Evolutionary conservation across 2,888 invertebrate genomes (phyloP).

Genomic region (Calliscelio sp.): DNA sequence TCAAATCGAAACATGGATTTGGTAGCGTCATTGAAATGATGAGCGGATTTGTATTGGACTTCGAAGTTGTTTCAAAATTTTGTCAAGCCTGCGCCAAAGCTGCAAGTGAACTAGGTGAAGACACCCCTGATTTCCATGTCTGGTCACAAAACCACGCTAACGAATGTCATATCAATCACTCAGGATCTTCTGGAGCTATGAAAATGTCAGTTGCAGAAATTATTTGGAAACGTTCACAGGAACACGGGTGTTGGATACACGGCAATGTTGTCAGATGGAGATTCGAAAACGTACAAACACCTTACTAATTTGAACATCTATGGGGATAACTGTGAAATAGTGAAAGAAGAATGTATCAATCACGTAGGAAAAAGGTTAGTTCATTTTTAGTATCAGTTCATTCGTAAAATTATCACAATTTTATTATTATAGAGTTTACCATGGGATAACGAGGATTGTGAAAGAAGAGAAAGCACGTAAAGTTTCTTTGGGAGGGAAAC

Average conservation of each 20-base stretch:
- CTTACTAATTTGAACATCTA: neutral
- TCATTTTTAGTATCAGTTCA: conserved; percentile 7
- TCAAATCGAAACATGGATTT: conserved; percentile 71
- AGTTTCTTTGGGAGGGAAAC: conserved; percentile 50
- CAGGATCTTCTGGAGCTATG: neutral
- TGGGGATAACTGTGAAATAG: neutral
- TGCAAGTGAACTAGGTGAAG: conserved; percentile 26
- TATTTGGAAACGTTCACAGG: neutral
- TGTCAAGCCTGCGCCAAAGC: conserved; percentile 67
- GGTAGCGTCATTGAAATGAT: conserved; percentile 64
- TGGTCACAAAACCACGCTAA: conserved; percentile 68
- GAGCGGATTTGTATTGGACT: conserved; percentile 70
- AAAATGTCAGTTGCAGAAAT: neutral
- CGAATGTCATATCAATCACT: neutral
- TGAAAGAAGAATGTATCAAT: conserved; percentile 52
- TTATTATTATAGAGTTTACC: conserved; percentile 36
- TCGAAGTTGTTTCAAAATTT: conserved; percentile 65
- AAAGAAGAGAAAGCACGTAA: conserved; percentile 45
- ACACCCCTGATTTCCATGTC: conserved; percentile 59
- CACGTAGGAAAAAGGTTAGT: conserved; percentile 30
- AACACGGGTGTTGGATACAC: neutral
- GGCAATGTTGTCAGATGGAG: neutral
- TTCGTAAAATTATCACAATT: conserved; percentile 14
- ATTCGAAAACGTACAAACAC: conserved; percentile 5
- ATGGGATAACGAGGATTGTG: conserved; percentile 22